phyloP scores from a whole-genome alignment of 2,113 vertebrate species.

The Hemicordylus capensis region DNA sequence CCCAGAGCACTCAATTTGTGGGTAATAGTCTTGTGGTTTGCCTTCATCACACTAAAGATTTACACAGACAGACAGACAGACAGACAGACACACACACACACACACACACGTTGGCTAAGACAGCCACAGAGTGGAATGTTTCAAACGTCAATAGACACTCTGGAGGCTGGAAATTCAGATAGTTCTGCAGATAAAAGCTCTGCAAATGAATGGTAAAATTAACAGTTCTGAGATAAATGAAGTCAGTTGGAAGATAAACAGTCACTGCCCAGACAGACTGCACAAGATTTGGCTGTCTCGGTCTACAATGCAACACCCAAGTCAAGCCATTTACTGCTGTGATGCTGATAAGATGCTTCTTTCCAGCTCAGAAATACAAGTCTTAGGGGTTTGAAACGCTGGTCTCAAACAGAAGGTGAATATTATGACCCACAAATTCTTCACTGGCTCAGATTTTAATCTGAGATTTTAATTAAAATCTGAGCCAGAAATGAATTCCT shows the following conservation, averaged over 20 bases:
- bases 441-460: too few relatives aligned
- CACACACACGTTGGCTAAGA: conserved; percentile 19
- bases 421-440: too few relatives aligned
- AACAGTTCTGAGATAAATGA: background rate
- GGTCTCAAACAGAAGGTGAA: too few relatives aligned
- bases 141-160: background rate
- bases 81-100: background rate
- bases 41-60: conserved; percentile 42
- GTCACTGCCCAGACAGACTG: background rate
- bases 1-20: conserved; percentile 44
- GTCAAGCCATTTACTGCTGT: too few relatives aligned
- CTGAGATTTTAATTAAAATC: too few relatives aligned
- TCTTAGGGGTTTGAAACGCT: too few relatives aligned
- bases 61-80: too few relatives aligned
- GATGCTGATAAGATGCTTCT: too few relatives aligned
- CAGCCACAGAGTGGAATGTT: conserved; percentile 14
- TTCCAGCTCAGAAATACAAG: too few relatives aligned
- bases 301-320: background rate
- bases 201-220: background rate
- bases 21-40: conserved; percentile 7
- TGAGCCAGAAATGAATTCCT: too few relatives aligned
- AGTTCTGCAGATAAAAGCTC: background rate
- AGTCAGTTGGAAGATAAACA: background rate
- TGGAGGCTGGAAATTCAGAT: background rate
- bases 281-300: background rate